phyloP scores from a whole-genome alignment of 1,140 invertebrate species.

The Drosophila repletoides region DNA sequence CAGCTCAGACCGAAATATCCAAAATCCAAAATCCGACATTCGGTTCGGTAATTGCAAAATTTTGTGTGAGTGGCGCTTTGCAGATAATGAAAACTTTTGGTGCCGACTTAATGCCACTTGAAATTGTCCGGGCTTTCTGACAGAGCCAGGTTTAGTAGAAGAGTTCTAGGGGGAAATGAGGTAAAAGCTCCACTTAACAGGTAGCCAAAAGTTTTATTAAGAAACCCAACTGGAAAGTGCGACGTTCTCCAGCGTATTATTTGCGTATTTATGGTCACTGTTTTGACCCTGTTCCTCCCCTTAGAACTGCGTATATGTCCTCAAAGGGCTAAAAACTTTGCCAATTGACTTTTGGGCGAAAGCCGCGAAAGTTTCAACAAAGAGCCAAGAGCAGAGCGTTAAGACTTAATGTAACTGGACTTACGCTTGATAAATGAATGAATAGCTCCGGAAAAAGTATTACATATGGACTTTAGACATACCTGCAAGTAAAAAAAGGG shows the following conservation, averaged over 20 bases:
- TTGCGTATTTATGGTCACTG: constrained; percentile 67
- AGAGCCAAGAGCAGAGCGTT: neutral
- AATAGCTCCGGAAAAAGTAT: neutral
- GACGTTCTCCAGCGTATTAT: constrained; percentile 57
- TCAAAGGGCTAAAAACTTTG: constrained; percentile 39
- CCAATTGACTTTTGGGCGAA: constrained; percentile 56
- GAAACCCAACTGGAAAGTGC: constrained; percentile 42
- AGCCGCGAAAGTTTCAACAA: constrained; percentile 46
- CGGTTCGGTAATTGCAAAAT: constrained; percentile 68
- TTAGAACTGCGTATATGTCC: constrained; percentile 18
- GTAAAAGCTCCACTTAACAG: neutral
- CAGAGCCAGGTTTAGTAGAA: neutral
- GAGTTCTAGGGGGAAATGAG: neutral
- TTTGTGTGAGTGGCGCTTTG: constrained; percentile 63
- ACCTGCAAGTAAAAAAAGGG: constrained; percentile 35
- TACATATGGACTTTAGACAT: constrained; percentile 1
- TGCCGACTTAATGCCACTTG: constrained; percentile 56
- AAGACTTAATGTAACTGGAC: constrained; percentile 8
- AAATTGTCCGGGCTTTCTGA: constrained; percentile 41
- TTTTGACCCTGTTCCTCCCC: constrained; percentile 44
- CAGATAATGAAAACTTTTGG: constrained; percentile 71
- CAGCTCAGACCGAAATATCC: constrained; percentile 26
- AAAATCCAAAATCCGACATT: too few relatives aligned
- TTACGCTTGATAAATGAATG: constrained; percentile 29
- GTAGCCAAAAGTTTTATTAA: constrained; percentile 66